Evolutionary conservation across 2,797 vertebrate genomes (phyloP).

Genomic region (Dermochelys coriacea): DNA sequence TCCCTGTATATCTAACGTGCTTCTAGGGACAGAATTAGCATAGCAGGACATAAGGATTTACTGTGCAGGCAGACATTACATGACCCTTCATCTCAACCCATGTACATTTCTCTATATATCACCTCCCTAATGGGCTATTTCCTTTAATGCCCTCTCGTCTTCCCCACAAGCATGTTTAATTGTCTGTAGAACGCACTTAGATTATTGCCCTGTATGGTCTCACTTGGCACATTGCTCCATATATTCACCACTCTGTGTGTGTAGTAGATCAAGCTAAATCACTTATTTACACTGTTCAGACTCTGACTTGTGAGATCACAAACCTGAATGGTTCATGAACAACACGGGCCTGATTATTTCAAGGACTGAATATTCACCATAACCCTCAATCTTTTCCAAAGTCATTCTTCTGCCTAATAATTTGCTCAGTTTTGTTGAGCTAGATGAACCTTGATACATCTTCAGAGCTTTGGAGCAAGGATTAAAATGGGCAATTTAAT

Average conservation of each 20-base stretch:
- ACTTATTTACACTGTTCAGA: neutral
- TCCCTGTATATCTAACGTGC: neutral
- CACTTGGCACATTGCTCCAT: neutral
- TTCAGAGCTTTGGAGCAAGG: neutral
- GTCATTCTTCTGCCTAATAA: conserved; percentile 8
- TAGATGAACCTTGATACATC: neutral
- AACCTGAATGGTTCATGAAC: neutral
- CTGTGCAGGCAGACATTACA: neutral
- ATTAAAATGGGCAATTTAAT: neutral
- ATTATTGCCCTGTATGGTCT: neutral
- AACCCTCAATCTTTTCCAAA: neutral
- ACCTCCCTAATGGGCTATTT: neutral
- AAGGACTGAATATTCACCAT: neutral
- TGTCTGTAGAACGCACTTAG: neutral
- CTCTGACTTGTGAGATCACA: neutral
- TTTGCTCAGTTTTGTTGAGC: neutral
- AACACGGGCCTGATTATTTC: neutral
- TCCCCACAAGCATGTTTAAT: neutral
- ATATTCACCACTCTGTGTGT: neutral
- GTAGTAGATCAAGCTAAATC: neutral
- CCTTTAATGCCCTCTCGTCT: neutral
- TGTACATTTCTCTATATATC: neutral
- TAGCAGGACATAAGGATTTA: neutral
- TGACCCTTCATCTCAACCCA: neutral
- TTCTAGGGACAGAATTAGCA: neutral